These are phyloP conservation scores for Blastobasis lacticolella DNA, from an alignment of 2,888 invertebrate genomes.

Conservation along the genomic window DNA sequence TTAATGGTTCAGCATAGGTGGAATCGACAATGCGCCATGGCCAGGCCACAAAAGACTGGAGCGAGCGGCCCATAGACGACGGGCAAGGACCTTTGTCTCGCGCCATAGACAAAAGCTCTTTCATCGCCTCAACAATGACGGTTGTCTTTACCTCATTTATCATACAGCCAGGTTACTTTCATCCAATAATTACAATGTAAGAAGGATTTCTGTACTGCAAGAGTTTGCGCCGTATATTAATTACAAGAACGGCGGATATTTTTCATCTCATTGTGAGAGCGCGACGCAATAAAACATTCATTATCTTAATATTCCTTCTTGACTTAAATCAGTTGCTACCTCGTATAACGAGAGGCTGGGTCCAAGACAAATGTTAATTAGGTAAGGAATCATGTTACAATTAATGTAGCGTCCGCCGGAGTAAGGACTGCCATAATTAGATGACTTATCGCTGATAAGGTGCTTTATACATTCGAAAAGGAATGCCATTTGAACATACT, in stretches of 20 bases:
- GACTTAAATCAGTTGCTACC: constrained; percentile 16
- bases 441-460: constrained; percentile 34
- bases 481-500: constrained; percentile 31
- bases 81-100: constrained; percentile 56
- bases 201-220: constrained; percentile 37
- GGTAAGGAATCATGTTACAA: constrained; percentile 32
- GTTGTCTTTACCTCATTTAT: constrained; percentile 68
- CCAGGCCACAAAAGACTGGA: constrained; percentile 59
- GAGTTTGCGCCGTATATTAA: constrained; percentile 49
- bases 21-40: constrained; percentile 45
- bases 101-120: constrained; percentile 67
- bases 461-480: constrained; percentile 38
- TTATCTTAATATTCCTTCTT: constrained; percentile 13
- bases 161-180: constrained; percentile 70
- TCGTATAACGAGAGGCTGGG: constrained; percentile 18
- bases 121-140: constrained; percentile 62
- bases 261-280: constrained; percentile 37
- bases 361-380: constrained; percentile 22
- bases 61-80: constrained; percentile 58
- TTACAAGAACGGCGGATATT: constrained; percentile 43
- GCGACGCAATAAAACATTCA: constrained; percentile 26
- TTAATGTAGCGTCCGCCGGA: constrained; percentile 23
- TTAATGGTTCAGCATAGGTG: constrained; percentile 59
- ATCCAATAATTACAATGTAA: constrained; percentile 69
- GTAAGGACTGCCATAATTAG: constrained; percentile 37